Base-by-base conservation (phyloP, 2,888 invertebrate genomes). In the Keiferia lycopersicella region DNA sequence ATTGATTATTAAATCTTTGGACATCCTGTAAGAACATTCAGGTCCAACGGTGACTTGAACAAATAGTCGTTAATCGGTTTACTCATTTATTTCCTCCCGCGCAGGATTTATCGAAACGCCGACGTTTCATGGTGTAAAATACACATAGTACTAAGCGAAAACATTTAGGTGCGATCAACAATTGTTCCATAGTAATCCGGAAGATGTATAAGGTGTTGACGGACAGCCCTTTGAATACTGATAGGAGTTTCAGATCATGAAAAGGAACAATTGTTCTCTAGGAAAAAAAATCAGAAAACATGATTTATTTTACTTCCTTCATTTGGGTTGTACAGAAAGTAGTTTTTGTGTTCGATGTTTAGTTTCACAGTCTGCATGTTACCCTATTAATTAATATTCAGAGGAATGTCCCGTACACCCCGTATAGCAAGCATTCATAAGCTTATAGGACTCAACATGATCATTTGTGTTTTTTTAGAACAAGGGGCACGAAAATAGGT, bases 401-500 rank as follows among this genome's bases (percentile, higher is more conserved):
- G n/a, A n/a, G n/a, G n/a, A n/a, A n/a, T n/a, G n/a, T n/a, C n/a
- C n/a, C n/a, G n/a, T n/a, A n/a, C n/a, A n/a, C n/a, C n/a, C n/a
- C 14, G 6, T 41, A 3, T 41, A 14, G 8, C 41, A 34, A 7
- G 34, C 34, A 34, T 4, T 34, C 48, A 20, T 11, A n/a, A 50
- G 50, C 41, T 41, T 41, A 20, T 20, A 59, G 59, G 41, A 59
- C 41, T 65, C 61, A 71, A 68, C 65, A 69, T 62, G 63, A 67
- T 65, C 66, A 63, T 61, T 69, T 67, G n/a, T 58, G 66, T 67
- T 64, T 64, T 66, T 73, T 65, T 69, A 71, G 69, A 73, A 76
- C 68, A 75, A 70, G 71, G 73, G 70, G 72, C 77, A 75, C 67
- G 71, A 75, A 76, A 78, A 79, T 76, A 78, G 69, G 72, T 72